Evolutionary conservation across 2,797 vertebrate genomes (phyloP).

Genomic region (Oophaga sylvatica): DNA sequence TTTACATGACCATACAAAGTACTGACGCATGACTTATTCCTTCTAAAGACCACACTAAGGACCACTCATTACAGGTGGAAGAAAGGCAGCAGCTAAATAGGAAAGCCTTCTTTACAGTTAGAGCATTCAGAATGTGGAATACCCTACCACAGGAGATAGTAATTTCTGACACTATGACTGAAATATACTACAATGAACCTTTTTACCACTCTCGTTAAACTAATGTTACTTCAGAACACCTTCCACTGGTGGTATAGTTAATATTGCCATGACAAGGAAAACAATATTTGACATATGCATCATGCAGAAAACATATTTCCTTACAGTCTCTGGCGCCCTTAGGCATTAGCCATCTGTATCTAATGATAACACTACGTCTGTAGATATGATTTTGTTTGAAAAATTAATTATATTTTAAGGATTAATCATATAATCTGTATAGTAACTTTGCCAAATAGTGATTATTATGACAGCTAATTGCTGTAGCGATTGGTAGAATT

Average conservation of each 20-base stretch:
- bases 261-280: background rate
- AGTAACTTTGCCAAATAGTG: background rate
- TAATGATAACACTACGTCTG: constrained; percentile 11
- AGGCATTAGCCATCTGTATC: constrained; percentile 10
- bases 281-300: constrained; percentile 22
- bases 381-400: background rate
- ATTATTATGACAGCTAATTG: background rate
- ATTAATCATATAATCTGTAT: background rate
- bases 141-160: no score
- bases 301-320: background rate
- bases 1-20: no score
- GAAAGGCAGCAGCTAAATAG: no score
- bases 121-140: no score
- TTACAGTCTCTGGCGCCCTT: background rate
- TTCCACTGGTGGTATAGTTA: background rate
- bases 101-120: no score
- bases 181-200: background rate
- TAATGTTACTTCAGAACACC: background rate
- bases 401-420: constrained; percentile 7
- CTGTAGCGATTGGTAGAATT: background rate
- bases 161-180: no score
- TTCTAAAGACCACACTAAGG: no score
- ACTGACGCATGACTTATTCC: no score
- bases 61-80: no score
- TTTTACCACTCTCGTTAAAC: background rate